phyloP scores from a whole-genome alignment of 1,140 invertebrate genomes.

The Psix sp. region DNA sequence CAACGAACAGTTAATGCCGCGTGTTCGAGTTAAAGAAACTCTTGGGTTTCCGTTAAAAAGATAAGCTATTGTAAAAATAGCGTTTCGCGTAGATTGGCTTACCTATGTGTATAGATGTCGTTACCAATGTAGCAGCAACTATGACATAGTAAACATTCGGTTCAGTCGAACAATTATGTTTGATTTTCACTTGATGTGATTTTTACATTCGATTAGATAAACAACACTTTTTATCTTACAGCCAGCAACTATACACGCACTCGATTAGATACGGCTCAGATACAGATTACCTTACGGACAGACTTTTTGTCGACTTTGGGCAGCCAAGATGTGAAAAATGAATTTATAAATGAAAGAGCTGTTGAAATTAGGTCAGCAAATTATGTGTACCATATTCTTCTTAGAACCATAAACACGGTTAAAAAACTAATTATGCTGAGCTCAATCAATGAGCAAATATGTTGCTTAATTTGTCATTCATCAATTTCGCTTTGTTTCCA shows the following conservation, averaged over 20 bases:
- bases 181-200: conserved; percentile 25
- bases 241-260: not conserved
- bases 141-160: conserved; percentile 14
- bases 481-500: no score
- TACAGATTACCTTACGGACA: no score
- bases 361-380: no score
- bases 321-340: no score
- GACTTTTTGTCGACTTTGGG: no score
- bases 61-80: conserved; percentile 1
- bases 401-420: no score
- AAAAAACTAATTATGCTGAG: no score
- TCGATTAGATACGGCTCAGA: conserved; percentile 17
- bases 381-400: no score
- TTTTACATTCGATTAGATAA: conserved; percentile 33
- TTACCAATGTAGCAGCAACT: not conserved
- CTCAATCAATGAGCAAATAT: no score
- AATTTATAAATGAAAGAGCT: no score
- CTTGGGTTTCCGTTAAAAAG: conserved; percentile 23
- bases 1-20: conserved; percentile 35
- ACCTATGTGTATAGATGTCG: no score
- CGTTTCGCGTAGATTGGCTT: not conserved
- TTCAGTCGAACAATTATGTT: conserved; percentile 3
- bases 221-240: conserved; percentile 18
- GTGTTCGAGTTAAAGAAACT: conserved; percentile 11
- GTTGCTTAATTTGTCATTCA: no score